These are phyloP conservation scores for Mylabris sibirica DNA, from an alignment of 2,888 invertebrate species.

Conservation along the genomic window DNA sequence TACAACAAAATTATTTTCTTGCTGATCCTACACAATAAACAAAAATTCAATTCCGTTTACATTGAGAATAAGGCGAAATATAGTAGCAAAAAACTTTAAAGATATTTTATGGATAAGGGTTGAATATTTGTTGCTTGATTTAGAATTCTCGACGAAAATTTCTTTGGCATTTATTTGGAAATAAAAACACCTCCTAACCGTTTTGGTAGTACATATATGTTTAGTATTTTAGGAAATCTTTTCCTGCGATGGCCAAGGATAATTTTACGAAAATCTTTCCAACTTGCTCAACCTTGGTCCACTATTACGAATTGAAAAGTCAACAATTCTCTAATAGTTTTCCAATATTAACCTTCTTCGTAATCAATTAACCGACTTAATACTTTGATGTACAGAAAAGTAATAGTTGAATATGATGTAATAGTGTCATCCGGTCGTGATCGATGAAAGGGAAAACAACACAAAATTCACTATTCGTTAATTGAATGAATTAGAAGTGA, in stretches of 20 bases:
- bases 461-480: background rate
- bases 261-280: background rate
- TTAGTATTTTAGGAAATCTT: no score
- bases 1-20: background rate
- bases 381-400: background rate
- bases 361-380: background rate
- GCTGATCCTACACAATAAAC: background rate
- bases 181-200: no score
- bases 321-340: background rate
- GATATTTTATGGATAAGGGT: background rate
- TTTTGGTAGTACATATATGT: no score
- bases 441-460: constrained; percentile 1
- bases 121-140: no score
- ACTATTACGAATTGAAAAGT: background rate
- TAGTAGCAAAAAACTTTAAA: background rate
- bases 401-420: background rate
- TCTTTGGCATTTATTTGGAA: no score
- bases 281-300: background rate
- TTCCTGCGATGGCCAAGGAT: background rate
- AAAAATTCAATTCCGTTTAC: background rate
- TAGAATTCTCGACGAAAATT: no score
- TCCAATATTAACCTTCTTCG: background rate
- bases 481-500: background rate
- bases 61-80: background rate
- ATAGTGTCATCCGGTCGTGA: constrained; percentile 1